Conservation (phyloP, 2,797 vertebrate species). For the Smutsia gigantea region DNA sequence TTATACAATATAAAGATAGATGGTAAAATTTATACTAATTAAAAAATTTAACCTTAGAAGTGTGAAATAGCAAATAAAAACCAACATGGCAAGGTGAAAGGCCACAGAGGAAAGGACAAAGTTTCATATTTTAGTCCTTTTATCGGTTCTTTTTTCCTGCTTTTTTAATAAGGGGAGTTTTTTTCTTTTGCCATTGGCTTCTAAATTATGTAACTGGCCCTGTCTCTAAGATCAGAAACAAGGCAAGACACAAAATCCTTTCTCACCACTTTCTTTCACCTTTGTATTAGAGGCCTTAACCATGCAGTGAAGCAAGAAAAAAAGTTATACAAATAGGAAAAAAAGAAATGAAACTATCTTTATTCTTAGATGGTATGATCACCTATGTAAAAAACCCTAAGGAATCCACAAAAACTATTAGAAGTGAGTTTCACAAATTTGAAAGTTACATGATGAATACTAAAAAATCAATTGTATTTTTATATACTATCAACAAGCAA, state of each 20-base stretch:
- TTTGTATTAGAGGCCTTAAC: not conserved
- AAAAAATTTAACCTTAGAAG: not conserved
- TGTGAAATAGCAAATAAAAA: not conserved
- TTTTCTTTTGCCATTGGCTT: not conserved
- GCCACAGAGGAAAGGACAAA: not conserved
- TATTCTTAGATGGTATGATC: not conserved
- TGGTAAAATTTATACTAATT: not conserved
- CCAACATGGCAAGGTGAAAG: not conserved
- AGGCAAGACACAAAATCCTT: not conserved
- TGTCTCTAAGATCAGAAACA: not conserved
- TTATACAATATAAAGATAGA: not conserved
- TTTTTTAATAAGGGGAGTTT: not conserved
- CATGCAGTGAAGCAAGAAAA: not conserved
- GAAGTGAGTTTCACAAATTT: not conserved
- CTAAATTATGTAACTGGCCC: not conserved
- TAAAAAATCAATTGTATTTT: not conserved
- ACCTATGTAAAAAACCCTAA: not conserved
- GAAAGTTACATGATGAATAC: not conserved
- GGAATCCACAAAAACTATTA: not conserved
- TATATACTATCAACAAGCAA: not conserved
- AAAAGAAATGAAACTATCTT: not conserved
- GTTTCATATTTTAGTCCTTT: not conserved
- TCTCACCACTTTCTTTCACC: not conserved
- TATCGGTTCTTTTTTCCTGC: not conserved
- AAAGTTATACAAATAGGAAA: not conserved